Evolutionary conservation across 2,888 invertebrate species (phyloP), one percentile per base, ranked within the genome.

Genomic region (Sphecodes monilicornis): DNA sequence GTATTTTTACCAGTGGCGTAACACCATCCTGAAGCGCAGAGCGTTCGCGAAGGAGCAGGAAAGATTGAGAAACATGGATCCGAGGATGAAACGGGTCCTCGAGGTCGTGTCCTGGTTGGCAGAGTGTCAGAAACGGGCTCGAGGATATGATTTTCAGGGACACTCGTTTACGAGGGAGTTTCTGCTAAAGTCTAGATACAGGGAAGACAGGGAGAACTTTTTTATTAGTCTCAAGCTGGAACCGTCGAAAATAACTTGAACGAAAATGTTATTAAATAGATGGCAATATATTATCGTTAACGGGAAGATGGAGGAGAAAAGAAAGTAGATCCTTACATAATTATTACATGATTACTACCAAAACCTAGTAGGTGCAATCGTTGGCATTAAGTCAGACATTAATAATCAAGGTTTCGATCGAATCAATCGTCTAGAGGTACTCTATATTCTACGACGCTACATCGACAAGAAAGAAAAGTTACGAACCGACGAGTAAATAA

Each of bases 181-280:
- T 92, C 91, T 96, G 39, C 90, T 96, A 36, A 96, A 96, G 89
- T 95, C 96, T 22, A 93, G 96, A 71, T 96, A 96, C 89, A 93
- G 93, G 69, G 96, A 96, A 85, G 95, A 96, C 69, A 92, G 92
- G 77, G 95, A 95, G 84, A 96, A 96, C 90, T 96, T 96, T 91
- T 93, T 93, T 83, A 92, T 93, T 85, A 96, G 96, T 41, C 92
- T 95, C 87, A 93, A 94, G 88, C 80, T 94, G 43, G 94, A 94
- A 76, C 91, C 91, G 6, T 85, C 89, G 22, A 90, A 66, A 43
- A 60, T 79, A 36, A 86, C 79, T 84, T 89, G 82, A 87, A 69
- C 32, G 6, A 26, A n/a, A 26, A 8, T 10, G 13, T 39, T 10
- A 13, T 26, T 18, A 22, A 36, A 13, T 29, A 8, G 10, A 32